These are phyloP conservation scores for Dryoscopus gambensis DNA, from an alignment of 2,113 vertebrate species.

Conservation along the genomic window DNA sequence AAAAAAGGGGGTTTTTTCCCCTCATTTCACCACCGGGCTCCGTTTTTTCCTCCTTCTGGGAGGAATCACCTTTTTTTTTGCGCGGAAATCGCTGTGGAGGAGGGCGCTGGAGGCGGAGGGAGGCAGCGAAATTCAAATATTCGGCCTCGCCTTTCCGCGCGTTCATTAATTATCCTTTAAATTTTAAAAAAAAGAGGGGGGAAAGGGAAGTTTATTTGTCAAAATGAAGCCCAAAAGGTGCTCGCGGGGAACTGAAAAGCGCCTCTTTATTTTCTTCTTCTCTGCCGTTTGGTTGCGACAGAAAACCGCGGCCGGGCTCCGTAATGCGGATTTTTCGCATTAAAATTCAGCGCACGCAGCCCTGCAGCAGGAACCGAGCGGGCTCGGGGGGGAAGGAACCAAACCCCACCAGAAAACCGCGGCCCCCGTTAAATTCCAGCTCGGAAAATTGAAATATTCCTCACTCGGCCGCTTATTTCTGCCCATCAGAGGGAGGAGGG, in stretches of 20 bases:
- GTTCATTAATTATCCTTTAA: background rate
- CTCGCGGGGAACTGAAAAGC: background rate
- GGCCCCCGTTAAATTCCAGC: background rate
- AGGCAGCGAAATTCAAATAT: background rate
- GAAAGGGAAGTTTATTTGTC: background rate
- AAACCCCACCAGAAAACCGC: background rate
- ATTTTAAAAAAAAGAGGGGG: background rate
- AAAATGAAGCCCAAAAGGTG: background rate
- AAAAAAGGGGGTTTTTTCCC: accelerated
- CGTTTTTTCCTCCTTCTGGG: background rate
- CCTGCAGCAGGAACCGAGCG: background rate
- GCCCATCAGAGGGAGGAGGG: background rate
- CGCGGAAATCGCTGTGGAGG: background rate
- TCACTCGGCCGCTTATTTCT: background rate
- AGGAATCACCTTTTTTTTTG: background rate
- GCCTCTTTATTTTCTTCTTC: background rate
- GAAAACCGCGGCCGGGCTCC: background rate
- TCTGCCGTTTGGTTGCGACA: background rate
- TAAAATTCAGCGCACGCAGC: conserved; percentile 1
- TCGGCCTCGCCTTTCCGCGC: background rate
- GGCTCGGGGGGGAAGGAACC: background rate
- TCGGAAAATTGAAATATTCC: background rate
- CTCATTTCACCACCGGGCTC: background rate
- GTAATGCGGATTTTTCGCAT: background rate
- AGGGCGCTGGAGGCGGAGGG: background rate